Evolutionary conservation across 1,140 invertebrate species (phyloP).

Genomic region (Philotrypesis tridentata): DNA sequence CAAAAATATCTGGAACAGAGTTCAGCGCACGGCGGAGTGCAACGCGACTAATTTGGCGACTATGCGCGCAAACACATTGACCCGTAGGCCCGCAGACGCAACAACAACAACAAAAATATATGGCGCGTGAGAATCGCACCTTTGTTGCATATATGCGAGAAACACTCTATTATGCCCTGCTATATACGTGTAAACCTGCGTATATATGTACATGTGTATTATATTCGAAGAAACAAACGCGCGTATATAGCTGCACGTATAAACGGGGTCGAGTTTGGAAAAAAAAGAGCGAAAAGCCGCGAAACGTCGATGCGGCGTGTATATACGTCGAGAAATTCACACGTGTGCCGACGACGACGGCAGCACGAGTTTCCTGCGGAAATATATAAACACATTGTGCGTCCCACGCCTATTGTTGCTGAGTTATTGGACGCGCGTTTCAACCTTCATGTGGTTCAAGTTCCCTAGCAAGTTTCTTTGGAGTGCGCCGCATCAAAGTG

Average conservation of each 20-base stretch:
- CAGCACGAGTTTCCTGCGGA: slow-evolving; percentile 7
- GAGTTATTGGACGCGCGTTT: not conserved
- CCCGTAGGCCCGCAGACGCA: not conserved
- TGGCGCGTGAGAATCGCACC: slow-evolving; percentile 14
- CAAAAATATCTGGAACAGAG: not conserved
- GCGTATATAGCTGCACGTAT: not conserved
- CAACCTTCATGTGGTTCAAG: not conserved
- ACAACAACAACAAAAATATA: slow-evolving; percentile 14
- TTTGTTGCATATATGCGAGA: not conserved
- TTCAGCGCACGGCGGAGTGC: not conserved
- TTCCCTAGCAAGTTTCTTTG: not conserved
- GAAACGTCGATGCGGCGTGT: slow-evolving; percentile 5
- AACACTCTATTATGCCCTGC: not conserved
- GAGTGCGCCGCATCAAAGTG: not conserved
- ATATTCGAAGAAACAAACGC: not conserved
- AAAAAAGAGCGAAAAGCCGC: not conserved
- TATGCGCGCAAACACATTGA: not conserved
- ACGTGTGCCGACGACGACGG: too few species aligned
- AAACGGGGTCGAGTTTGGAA: not conserved
- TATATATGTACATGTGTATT: too few species aligned
- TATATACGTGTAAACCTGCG: not conserved
- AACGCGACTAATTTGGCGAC: not conserved
- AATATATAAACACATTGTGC: not conserved
- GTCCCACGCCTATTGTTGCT: not conserved
- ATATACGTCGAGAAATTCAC: slow-evolving; percentile 27